Conservation (phyloP, 35 echinoderm and acorn worm genomes). For the Diadema setosum region DNA sequence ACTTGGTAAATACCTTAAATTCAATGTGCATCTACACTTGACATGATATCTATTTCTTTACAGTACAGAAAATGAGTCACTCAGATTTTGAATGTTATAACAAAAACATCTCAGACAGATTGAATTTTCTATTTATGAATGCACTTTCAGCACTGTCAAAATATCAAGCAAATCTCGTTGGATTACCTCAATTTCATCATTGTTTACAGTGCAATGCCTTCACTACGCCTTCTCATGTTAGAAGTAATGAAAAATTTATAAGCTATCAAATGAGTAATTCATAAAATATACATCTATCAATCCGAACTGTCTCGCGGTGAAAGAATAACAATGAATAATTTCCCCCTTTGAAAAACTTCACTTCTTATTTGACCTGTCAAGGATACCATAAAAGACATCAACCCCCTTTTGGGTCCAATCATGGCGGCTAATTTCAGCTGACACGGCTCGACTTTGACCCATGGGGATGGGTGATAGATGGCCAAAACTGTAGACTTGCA, state of each 20-base stretch:
- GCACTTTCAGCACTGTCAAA: too few species aligned
- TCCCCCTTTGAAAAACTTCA: neutral
- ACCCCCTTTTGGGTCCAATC: neutral
- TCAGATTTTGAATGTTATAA: too few species aligned
- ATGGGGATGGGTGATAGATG: neutral
- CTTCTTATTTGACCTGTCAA: neutral
- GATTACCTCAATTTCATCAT: too few species aligned
- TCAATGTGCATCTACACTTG: too few species aligned
- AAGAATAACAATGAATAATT: neutral
- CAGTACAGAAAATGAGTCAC: too few species aligned
- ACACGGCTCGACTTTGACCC: constrained; percentile 5
- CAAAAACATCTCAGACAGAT: too few species aligned
- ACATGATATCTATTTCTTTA: too few species aligned
- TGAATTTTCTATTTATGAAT: too few species aligned
- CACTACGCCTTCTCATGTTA: neutral
- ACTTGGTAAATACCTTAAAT: too few species aligned
- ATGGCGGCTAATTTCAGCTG: neutral
- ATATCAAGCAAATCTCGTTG: too few species aligned
- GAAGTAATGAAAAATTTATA: neutral
- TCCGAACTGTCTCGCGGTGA: neutral
- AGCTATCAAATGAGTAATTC: neutral
- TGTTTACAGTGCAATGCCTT: too few species aligned
- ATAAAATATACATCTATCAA: constrained; percentile 4
- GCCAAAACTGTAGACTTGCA: neutral
- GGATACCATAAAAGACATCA: constrained; percentile 1